These are phyloP conservation scores for Melanotaenia boesemani DNA, from an alignment of 2,797 vertebrate species.

Conservation along the genomic window DNA sequence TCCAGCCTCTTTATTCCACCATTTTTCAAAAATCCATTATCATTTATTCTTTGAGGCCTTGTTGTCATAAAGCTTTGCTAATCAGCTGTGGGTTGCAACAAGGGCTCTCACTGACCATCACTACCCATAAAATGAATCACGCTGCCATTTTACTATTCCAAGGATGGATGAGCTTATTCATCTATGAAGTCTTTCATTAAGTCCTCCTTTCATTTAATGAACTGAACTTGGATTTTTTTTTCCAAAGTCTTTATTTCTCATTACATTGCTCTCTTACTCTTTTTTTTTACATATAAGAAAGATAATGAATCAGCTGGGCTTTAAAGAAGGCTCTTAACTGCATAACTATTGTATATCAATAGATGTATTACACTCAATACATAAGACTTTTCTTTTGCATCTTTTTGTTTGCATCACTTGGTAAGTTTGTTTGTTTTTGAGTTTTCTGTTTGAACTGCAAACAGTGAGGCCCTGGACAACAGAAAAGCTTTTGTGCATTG, in stretches of 20 bases:
- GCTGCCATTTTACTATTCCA: slow-evolving; percentile 48
- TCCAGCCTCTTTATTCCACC: slow-evolving; percentile 19
- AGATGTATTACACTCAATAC: not conserved
- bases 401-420: not conserved
- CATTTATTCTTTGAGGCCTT: slow-evolving; percentile 49
- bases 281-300: slow-evolving; percentile 16
- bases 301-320: slow-evolving; percentile 18
- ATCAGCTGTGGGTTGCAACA: slow-evolving; percentile 65
- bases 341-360: slow-evolving; percentile 15
- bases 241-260: slow-evolving; percentile 13
- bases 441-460: not conserved
- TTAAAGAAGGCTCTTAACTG: slow-evolving; percentile 20
- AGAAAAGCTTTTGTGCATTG: not conserved
- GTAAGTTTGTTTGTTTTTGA: not conserved
- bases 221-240: slow-evolving; percentile 35
- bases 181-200: slow-evolving; percentile 41
- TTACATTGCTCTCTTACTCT: not conserved
- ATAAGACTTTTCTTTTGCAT: not conserved
- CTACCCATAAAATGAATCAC: slow-evolving; percentile 59
- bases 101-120: slow-evolving; percentile 55
- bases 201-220: slow-evolving; percentile 46
- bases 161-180: slow-evolving; percentile 49
- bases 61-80: slow-evolving; percentile 65
- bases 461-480: not conserved
- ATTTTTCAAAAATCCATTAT: slow-evolving; percentile 53